A percentile compares a stretch with the other conserved stretches of the same genome.
Conservation (phyloP, 2,113 vertebrate species). For the Syrmaticus mikado region DNA sequence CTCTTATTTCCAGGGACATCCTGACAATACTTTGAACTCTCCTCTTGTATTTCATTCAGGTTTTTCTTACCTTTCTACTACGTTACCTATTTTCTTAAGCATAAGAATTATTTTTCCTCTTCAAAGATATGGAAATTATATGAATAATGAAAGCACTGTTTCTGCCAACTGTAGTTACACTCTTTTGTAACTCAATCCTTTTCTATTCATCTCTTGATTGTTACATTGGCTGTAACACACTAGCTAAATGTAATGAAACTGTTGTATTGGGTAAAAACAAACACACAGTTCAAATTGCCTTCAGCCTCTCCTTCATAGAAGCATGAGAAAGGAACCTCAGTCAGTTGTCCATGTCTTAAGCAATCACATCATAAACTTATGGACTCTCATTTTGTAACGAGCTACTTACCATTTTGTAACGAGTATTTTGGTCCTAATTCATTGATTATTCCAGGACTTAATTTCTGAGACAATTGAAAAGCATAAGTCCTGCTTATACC, state of each 20-base stretch:
- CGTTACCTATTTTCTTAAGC: not conserved
- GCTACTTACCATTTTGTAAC: not conserved
- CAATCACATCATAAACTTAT: not conserved
- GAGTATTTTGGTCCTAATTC: no score
- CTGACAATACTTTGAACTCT: not conserved
- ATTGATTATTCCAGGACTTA: not conserved
- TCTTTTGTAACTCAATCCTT: not conserved
- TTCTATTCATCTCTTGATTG: not conserved
- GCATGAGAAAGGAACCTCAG: not conserved
- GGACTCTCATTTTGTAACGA: not conserved
- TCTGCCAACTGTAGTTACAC: not conserved
- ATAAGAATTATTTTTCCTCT: not conserved
- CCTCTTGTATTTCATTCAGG: not conserved
- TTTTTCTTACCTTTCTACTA: not conserved
- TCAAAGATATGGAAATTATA: not conserved
- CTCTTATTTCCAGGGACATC: not conserved
- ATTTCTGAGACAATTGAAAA: not conserved
- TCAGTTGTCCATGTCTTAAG: not conserved
- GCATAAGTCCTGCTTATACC: not conserved
- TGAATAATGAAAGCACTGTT: not conserved
- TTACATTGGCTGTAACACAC: rapidly evolving
- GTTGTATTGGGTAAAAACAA: not conserved
- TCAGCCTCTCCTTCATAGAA: not conserved
- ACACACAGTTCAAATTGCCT: not conserved
- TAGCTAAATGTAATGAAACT: not conserved